These are phyloP conservation scores for Brachypalpus laphriformis DNA, from an alignment of 2,888 invertebrate genomes.

Conservation along the genomic window DNA sequence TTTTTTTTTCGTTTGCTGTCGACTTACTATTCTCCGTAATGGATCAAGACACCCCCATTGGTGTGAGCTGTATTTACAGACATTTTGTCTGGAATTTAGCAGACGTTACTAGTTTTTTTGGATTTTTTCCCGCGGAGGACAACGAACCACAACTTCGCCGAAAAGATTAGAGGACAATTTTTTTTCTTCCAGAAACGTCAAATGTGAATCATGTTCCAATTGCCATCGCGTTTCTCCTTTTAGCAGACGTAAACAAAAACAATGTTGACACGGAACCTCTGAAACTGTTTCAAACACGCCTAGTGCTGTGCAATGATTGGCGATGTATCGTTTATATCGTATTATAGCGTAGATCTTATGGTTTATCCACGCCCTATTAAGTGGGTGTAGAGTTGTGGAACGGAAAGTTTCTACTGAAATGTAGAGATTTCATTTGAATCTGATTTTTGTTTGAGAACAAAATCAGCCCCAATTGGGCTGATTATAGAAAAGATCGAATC, in stretches of 20 bases:
- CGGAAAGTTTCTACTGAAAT: too few species aligned
- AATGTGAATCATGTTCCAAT: conserved; percentile 62
- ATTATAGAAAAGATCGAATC: too few species aligned
- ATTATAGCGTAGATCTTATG: too few species aligned
- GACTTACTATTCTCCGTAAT: conserved; percentile 97
- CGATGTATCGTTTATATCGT: too few species aligned
- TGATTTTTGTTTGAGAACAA: too few species aligned
- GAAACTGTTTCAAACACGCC: conserved; percentile 17
- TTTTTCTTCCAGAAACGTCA: conserved; percentile 65
- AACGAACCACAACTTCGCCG: not conserved
- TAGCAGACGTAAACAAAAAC: conserved; percentile 6
- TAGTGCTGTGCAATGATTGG: not conserved
- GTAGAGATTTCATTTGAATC: too few species aligned
- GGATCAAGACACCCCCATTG: conserved; percentile 96
- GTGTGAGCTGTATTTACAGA: conserved; percentile 98
- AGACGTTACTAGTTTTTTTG: not conserved
- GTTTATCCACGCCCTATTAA: too few species aligned
- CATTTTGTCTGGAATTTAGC: conserved; percentile 85
- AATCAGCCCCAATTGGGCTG: too few species aligned
- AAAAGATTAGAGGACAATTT: conserved; percentile 2
- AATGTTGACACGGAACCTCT: not conserved
- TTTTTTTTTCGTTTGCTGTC: conserved; percentile 1
- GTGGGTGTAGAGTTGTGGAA: too few species aligned
- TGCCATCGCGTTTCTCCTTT: not conserved
- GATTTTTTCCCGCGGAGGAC: not conserved